Percentiles rank a stretch among this genome's conserved stretches.
phyloP scores from a whole-genome alignment of 2,113 vertebrate genomes.

The Rhombomys opimus region DNA sequence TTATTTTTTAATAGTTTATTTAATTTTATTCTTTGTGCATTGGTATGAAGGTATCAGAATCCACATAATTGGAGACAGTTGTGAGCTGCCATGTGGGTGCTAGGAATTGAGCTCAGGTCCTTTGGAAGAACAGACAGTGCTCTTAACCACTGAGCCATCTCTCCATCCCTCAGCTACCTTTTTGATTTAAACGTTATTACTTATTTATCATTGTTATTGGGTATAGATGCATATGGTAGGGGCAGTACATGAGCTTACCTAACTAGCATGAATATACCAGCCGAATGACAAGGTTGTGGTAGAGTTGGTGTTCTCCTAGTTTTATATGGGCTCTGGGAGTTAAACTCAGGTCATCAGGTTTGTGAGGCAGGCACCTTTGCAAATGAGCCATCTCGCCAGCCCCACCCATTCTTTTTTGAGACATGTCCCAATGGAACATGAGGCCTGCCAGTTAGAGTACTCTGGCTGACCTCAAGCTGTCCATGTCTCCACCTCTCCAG shows the following conservation, averaged over 20 bases:
- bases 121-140: no score
- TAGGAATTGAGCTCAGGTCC: no score
- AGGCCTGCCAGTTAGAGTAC: not conserved
- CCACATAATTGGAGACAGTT: no score
- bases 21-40: no score
- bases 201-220: not conserved
- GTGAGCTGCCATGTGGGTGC: no score
- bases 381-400: not conserved
- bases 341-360: not conserved
- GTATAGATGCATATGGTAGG: not conserved
- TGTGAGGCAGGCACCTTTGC: not conserved
- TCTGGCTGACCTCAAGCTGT: not conserved
- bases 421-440: not conserved
- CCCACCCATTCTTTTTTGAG: not conserved
- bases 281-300: not conserved
- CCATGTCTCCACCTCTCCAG: not conserved
- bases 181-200: not conserved
- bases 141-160: no score
- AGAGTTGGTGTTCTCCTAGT: not conserved
- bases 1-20: no score
- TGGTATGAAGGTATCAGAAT: no score
- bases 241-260: not conserved
- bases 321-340: not conserved
- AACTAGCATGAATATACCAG: not conserved
- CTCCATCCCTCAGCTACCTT: not conserved